A percentile compares a stretch with the other conserved stretches of the same genome.
phyloP scores from a whole-genome alignment of 2,797 vertebrate genomes.

The Zenarchopterus dispar region DNA sequence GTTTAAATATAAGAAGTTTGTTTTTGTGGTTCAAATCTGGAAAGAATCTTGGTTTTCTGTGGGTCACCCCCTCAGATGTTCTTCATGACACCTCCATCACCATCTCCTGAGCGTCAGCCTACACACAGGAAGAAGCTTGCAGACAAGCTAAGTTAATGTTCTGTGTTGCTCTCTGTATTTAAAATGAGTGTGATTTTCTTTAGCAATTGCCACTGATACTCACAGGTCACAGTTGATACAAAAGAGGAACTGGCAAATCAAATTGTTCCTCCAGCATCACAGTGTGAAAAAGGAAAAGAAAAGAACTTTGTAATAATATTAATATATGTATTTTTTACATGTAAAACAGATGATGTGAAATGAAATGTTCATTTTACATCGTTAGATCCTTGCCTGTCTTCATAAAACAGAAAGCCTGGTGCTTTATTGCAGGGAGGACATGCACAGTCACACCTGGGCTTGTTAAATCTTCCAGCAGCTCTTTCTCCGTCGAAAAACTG shows the following conservation, averaged over 20 bases:
- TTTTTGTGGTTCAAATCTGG: conserved; percentile 52
- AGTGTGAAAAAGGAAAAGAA: conserved; percentile 17
- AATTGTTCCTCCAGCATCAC: background rate
- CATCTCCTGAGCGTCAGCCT: conserved; percentile 1
- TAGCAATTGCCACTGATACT: conserved; percentile 4
- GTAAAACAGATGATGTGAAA: conserved; percentile 13
- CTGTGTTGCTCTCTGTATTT: background rate
- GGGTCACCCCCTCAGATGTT: conserved; percentile 43
- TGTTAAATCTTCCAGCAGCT: conserved; percentile 47
- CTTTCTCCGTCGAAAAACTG: conserved; percentile 24
- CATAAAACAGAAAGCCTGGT: conserved; percentile 28
- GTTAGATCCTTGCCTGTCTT: conserved; percentile 6
- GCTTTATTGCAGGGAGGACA: conserved; percentile 21
- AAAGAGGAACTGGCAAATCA: conserved; percentile 1
- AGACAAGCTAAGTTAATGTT: conserved; percentile 30
- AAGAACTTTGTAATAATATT: too few species aligned
- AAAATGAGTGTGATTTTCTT: background rate
- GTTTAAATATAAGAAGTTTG: conserved; percentile 15
- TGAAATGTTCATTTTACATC: conserved; percentile 22
- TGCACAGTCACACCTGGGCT: conserved; percentile 38
- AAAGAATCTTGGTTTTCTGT: conserved; percentile 63
- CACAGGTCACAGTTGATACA: background rate
- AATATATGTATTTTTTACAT: too few species aligned
- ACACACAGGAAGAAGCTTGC: conserved; percentile 51
- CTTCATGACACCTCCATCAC: conserved; percentile 29